A percentile compares a stretch with the other conserved stretches of the same genome.
phyloP scores from a whole-genome alignment of 2,113 vertebrate genomes.

The Rhinoderma darwinii region DNA sequence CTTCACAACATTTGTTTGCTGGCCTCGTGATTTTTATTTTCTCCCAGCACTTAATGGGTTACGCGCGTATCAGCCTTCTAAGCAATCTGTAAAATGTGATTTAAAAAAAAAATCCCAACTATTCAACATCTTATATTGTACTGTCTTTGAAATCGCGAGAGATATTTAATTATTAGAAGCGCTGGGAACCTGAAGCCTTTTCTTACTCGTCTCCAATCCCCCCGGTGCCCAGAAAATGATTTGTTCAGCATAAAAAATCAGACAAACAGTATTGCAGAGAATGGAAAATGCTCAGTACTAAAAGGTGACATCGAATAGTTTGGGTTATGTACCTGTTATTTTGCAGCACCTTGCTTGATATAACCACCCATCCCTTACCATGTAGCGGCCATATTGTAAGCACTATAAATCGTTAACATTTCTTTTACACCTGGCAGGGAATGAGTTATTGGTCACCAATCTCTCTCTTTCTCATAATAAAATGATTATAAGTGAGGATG shows the following conservation, averaged over 20 bases:
- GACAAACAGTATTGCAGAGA: slow-evolving; percentile 6
- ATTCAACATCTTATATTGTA: slow-evolving; percentile 17
- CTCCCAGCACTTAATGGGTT: background rate
- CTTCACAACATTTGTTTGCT: background rate
- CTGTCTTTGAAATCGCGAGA: slow-evolving; percentile 28
- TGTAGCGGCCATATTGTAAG: background rate
- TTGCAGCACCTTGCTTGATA: background rate
- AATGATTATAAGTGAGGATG: slow-evolving; percentile 46
- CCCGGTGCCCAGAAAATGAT: slow-evolving; percentile 30
- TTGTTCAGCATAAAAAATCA: slow-evolving; percentile 47
- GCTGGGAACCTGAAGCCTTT: slow-evolving; percentile 26
- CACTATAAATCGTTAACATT: background rate
- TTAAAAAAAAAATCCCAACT: background rate
- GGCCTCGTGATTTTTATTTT: background rate
- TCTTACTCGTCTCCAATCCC: slow-evolving; percentile 34
- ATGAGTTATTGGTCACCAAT: slow-evolving; percentile 31
- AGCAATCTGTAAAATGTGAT: slow-evolving; percentile 24
- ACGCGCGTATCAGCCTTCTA: background rate
- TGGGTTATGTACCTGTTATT: background rate
- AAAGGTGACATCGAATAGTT: slow-evolving; percentile 41
- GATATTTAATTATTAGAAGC: slow-evolving; percentile 49
- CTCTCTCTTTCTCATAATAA: slow-evolving; percentile 48
- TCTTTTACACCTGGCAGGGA: slow-evolving; percentile 16
- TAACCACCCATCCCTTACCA: background rate
- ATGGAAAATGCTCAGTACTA: slow-evolving; percentile 19